Evolutionary conservation across 2,113 vertebrate species (phyloP).

Genomic region (Pangasianodon gigas): DNA sequence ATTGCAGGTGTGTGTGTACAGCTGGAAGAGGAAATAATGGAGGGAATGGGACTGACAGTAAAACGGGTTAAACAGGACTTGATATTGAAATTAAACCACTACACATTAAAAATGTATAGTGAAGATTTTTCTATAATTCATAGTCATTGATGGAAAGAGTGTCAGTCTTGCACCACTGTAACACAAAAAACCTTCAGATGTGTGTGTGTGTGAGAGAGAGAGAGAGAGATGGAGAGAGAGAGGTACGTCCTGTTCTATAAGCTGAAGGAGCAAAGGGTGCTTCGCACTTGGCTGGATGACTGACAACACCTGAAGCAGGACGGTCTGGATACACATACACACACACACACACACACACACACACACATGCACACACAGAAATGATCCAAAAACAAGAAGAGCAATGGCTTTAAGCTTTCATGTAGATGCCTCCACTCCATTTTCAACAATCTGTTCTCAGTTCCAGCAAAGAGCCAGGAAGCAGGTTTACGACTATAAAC

Average conservation of each 20-base stretch:
- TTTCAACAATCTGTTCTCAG: slow-evolving; percentile 13
- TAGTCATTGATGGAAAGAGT: neutral
- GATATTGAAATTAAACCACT: neutral
- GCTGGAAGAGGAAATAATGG: neutral
- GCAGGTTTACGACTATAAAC: slow-evolving; percentile 56
- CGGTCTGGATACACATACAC: neutral
- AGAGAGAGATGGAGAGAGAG: neutral
- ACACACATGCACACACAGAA: neutral
- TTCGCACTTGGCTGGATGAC: neutral
- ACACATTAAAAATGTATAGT: neutral
- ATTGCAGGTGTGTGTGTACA: neutral
- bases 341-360: slow-evolving; percentile 20
- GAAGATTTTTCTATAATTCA: neutral
- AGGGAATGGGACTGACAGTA: neutral
- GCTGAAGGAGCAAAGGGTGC: neutral
- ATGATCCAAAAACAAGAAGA: neutral
- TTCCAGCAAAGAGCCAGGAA: slow-evolving; percentile 23
- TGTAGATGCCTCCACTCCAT: neutral
- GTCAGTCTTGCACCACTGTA: neutral
- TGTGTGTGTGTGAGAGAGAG: neutral
- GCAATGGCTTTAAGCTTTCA: neutral
- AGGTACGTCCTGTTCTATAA: neutral
- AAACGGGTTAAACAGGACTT: neutral
- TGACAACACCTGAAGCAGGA: neutral
- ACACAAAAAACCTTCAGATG: neutral